Evolutionary conservation across 1,140 invertebrate species (phyloP), one percentile per base, ranked within the genome.

Genomic region (Sipha flava): DNA sequence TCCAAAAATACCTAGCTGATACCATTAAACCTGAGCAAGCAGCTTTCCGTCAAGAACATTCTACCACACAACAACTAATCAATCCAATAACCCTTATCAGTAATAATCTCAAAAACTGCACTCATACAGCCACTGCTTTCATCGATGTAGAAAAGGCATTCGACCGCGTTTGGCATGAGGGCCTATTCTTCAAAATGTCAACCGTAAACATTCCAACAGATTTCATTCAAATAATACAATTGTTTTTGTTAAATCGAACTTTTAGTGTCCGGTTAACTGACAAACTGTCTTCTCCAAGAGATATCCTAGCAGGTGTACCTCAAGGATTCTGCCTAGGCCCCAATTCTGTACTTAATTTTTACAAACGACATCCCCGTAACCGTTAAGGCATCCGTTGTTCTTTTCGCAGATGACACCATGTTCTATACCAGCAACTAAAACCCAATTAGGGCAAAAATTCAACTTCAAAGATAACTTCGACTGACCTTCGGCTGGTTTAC

Each of bases 181-280:
- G 47, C 2, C 23, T 73, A 1, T 3, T 73, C 1, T 21, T 29
- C n/a, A 73, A 73, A 49, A 29, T 79, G 86, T 2, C 5, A 2
- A 14, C 1, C 34, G 31, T 49, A 23, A 12, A 1, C 16, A 37
- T 64, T 23, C 34, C 34, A 40, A 21, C 3, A 3, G 16, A 7
- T 47, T 3, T 47, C 45, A 47, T 18, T 18, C 12, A 47, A 47
- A 16, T 47, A 18, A 47, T 18, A 16, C 1, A 47, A 16, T 47
- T 16, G 0, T 47, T 47, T 18, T 18, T 47, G 1, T 2, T 1
- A 47, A 16, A 47, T 16, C 1, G 45, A 16, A 18, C 45, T 2
- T 47, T 47, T 12, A 2, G 14, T 0, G 16, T 18, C 1, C 1
- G 5, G 5, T 12, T 16, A 1, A 5, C 16, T 5, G 5, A 47